Conservation (phyloP, 1,140 invertebrate genomes). For the Scaptodrosophila lebanonensis region DNA sequence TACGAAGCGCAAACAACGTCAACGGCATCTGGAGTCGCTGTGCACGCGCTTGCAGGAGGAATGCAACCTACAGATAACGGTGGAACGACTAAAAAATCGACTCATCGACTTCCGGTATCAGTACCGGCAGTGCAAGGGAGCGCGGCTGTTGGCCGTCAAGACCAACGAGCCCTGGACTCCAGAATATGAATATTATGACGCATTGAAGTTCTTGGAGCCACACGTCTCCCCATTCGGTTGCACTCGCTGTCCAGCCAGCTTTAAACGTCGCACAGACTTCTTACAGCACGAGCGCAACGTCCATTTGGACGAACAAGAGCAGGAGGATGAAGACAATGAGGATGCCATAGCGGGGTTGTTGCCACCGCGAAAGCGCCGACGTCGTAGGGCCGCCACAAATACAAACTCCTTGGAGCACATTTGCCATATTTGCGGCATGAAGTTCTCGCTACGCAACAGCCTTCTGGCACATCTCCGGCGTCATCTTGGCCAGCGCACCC, state of each 20-base stretch:
- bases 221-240: constrained; percentile 63
- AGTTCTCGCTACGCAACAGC: constrained; percentile 58
- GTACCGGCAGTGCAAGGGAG: constrained; percentile 58
- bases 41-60: constrained; percentile 58
- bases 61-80: constrained; percentile 52
- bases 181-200: constrained; percentile 53
- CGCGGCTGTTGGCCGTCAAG: constrained; percentile 26
- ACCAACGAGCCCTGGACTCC: constrained; percentile 33
- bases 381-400: background rate
- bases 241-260: constrained; percentile 28
- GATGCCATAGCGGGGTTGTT: background rate
- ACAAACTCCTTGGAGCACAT: constrained; percentile 41
- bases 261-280: constrained; percentile 49
- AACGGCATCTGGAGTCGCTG: constrained; percentile 47
- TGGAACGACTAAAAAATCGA: constrained; percentile 56
- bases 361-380: constrained; percentile 5
- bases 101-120: constrained; percentile 60
- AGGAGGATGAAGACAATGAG: constrained; percentile 3
- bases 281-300: constrained; percentile 51
- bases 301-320: constrained; percentile 31
- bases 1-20: constrained; percentile 50
- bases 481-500: constrained; percentile 45
- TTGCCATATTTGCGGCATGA: constrained; percentile 66
- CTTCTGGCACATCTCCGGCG: constrained; percentile 53
- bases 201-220: constrained; percentile 50